phyloP scores from a whole-genome alignment of 2,797 vertebrate species.

The Epinephelus awoara region DNA sequence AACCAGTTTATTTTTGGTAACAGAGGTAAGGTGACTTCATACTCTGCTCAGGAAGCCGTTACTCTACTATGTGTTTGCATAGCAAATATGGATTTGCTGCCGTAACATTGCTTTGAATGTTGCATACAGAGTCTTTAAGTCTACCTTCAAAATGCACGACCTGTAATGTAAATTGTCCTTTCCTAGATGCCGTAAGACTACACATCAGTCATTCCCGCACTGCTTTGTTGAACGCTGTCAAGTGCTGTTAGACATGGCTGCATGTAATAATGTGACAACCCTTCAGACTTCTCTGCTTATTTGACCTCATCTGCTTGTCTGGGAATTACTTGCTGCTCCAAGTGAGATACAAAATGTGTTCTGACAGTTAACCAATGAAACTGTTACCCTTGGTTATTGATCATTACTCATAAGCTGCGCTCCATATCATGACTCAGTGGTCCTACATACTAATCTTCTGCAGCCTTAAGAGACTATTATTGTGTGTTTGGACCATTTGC shows the following conservation, averaged over 20 bases:
- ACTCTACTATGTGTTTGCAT: too few relatives aligned
- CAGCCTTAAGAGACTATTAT: slow-evolving; percentile 13
- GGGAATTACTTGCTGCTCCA: slow-evolving; percentile 29
- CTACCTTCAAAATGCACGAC: neutral
- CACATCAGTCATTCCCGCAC: slow-evolving; percentile 22
- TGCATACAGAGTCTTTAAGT: too few relatives aligned
- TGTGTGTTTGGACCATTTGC: slow-evolving; percentile 19
- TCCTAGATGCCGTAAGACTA: slow-evolving; percentile 9
- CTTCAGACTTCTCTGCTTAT: slow-evolving; percentile 43
- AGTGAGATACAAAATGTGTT: slow-evolving; percentile 49
- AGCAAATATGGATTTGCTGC: too few relatives aligned
- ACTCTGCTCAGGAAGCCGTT: too few relatives aligned
- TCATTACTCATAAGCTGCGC: slow-evolving; percentile 32
- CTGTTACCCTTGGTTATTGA: slow-evolving; percentile 54
- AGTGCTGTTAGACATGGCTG: slow-evolving; percentile 46
- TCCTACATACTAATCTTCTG: slow-evolving; percentile 17
- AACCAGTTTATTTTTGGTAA: too few relatives aligned
- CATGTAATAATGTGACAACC: slow-evolving; percentile 50
- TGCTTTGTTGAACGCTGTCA: slow-evolving; percentile 46
- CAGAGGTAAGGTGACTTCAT: too few relatives aligned
- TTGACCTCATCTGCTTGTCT: slow-evolving; percentile 53
- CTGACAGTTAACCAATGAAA: slow-evolving; percentile 58
- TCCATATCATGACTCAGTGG: slow-evolving; percentile 31
- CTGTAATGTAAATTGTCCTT: slow-evolving; percentile 1
- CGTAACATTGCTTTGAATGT: too few relatives aligned